Percentiles rank a stretch among this genome's conserved stretches.
phyloP scores from a whole-genome alignment of 1,140 invertebrate genomes.

The Polypedilum vanderplanki region DNA sequence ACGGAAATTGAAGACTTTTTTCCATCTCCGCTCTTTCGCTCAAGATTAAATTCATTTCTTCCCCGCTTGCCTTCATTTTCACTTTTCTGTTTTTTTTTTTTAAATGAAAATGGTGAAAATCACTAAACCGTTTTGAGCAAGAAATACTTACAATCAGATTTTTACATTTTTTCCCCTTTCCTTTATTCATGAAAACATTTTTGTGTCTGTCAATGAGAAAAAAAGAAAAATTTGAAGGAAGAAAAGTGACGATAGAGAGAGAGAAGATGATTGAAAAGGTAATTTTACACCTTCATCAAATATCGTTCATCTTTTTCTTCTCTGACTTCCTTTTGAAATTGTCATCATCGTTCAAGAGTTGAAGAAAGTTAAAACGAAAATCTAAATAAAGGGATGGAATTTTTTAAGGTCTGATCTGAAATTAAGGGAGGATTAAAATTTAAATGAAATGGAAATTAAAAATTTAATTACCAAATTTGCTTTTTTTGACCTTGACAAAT shows the following conservation, averaged over 20 bases:
- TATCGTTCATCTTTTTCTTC: conserved; percentile 12
- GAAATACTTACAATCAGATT: background rate
- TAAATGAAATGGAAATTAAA: background rate
- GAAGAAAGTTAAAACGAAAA: background rate
- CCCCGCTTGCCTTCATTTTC: background rate
- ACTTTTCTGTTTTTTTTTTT: background rate
- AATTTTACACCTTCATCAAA: conserved; percentile 23
- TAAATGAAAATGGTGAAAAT: background rate
- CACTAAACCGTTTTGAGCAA: background rate
- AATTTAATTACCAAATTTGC: no score
- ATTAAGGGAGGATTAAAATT: background rate
- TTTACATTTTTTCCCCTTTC: background rate
- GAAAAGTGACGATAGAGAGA: background rate
- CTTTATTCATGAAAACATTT: background rate
- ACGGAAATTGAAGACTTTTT: conserved; percentile 6
- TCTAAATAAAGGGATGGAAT: background rate
- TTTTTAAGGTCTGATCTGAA: background rate
- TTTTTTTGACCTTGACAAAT: no score
- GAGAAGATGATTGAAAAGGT: conserved; percentile 21
- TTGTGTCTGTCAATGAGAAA: no score
- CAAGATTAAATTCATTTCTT: background rate
- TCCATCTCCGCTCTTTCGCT: background rate
- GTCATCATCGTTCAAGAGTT: background rate
- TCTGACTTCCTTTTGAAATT: conserved; percentile 17
- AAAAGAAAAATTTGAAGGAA: background rate